Evolutionary conservation across 1,140 invertebrate genomes (phyloP).

Genomic region (Aradophagus sp.): DNA sequence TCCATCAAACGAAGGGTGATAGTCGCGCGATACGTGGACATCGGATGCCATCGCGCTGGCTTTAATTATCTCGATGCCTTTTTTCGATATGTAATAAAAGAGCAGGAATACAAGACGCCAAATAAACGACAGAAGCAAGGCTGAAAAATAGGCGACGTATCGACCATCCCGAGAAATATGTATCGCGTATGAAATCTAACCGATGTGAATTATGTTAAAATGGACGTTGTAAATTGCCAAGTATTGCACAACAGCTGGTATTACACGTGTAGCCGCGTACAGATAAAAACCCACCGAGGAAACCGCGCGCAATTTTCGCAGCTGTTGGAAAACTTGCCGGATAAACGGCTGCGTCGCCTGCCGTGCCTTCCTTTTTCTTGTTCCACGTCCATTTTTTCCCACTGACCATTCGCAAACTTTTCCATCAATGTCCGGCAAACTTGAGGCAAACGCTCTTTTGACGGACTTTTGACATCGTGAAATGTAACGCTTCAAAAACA

Average conservation of each 20-base stretch:
- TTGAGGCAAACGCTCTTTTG: too few relatives aligned
- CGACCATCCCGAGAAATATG: slow-evolving; percentile 53
- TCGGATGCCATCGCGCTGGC: slow-evolving; percentile 57
- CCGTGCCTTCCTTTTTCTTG: background rate
- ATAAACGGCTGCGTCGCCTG: background rate
- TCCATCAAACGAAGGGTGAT: slow-evolving; percentile 67
- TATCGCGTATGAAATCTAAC: slow-evolving; percentile 58
- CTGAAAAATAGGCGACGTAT: slow-evolving; percentile 56
- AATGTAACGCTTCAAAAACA: too few relatives aligned
- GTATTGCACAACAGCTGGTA: slow-evolving; percentile 58
- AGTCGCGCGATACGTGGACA: slow-evolving; percentile 63
- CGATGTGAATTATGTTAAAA: slow-evolving; percentile 57
- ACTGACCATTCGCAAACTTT: too few relatives aligned
- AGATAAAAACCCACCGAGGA: slow-evolving; percentile 34
- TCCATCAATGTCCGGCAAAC: too few relatives aligned
- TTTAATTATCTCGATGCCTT: slow-evolving; percentile 66
- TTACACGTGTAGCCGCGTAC: slow-evolving; percentile 43
- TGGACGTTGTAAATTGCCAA: slow-evolving; percentile 54
- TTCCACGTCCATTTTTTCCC: too few relatives aligned
- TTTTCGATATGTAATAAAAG: slow-evolving; percentile 56
- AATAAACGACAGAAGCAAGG: slow-evolving; percentile 36
- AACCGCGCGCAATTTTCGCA: slow-evolving; percentile 43
- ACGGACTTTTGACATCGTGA: too few relatives aligned
- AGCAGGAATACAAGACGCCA: slow-evolving; percentile 28
- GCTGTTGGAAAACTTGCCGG: slow-evolving; percentile 47